Conservation (phyloP, 2,113 vertebrate species). For the Ammodytes marinus region DNA sequence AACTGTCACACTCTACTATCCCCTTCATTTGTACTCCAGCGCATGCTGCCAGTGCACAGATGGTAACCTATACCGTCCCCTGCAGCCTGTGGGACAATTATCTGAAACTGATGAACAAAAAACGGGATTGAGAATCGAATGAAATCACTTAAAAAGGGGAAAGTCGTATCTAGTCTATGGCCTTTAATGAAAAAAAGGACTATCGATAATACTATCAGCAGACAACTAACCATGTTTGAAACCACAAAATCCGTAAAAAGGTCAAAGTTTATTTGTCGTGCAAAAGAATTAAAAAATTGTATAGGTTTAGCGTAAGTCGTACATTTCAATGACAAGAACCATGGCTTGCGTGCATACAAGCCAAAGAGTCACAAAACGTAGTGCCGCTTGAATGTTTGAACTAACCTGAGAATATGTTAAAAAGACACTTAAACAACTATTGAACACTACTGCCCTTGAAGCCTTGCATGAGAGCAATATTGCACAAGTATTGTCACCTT, state of each 20-base stretch:
- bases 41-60: slow-evolving; percentile 73
- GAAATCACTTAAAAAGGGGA: neutral
- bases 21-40: slow-evolving; percentile 68
- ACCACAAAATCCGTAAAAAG: neutral
- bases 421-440: slow-evolving; percentile 15
- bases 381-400: neutral
- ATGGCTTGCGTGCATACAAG: neutral
- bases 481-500: slow-evolving; percentile 10
- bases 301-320: too few relatives aligned
- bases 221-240: neutral
- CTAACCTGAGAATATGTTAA: neutral
- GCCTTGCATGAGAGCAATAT: slow-evolving; percentile 14
- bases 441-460: slow-evolving; percentile 3
- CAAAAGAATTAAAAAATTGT: neutral
- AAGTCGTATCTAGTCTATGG: neutral
- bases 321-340: neutral
- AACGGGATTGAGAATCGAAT: slow-evolving; percentile 12
- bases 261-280: neutral
- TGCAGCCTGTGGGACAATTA: slow-evolving; percentile 48
- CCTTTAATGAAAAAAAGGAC: neutral
- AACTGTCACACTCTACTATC: slow-evolving; percentile 70
- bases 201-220: neutral
- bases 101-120: slow-evolving; percentile 46
- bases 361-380: neutral
- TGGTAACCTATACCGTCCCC: slow-evolving; percentile 56